Conservation (phyloP, 2,797 vertebrate genomes). For the Oreonectes daqikongensis region DNA sequence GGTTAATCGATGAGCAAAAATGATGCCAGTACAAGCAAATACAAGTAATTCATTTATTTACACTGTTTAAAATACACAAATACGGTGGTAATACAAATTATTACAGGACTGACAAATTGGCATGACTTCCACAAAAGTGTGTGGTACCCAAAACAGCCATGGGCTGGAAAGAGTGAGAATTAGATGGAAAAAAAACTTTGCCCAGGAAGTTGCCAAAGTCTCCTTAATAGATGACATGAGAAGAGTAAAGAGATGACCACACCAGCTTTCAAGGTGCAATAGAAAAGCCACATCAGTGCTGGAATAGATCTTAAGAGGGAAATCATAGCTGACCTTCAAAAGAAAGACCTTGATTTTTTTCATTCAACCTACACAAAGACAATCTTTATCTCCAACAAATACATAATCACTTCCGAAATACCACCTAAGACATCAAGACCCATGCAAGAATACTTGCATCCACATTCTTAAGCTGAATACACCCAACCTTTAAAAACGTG, state of each 20-base stretch:
- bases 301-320: conserved; percentile 37
- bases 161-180: conserved; percentile 25
- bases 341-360: conserved; percentile 23
- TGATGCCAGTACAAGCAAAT: conserved; percentile 27
- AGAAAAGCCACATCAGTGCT: conserved; percentile 53
- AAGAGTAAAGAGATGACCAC: conserved; percentile 39
- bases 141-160: conserved; percentile 57
- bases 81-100: conserved; percentile 83
- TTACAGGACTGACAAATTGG: conserved; percentile 70
- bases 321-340: not conserved
- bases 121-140: conserved; percentile 69
- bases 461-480: not conserved
- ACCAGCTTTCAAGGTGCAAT: conserved; percentile 36
- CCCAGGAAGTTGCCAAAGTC: conserved; percentile 20
- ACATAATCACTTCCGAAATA: conserved; percentile 12
- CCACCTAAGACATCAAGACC: not conserved
- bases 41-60: conserved; percentile 94
- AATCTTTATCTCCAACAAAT: conserved; percentile 3
- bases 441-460: not conserved
- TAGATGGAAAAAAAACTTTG: conserved; percentile 4
- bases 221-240: conserved; percentile 17
- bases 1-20: no score
- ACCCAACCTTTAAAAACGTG: not conserved
- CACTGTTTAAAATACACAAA: conserved; percentile 87
- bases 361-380: conserved; percentile 2